Percentiles rank a stretch among this genome's conserved stretches.
phyloP scores from a whole-genome alignment of 1,140 invertebrate species.

The Drosophila mauritiana region DNA sequence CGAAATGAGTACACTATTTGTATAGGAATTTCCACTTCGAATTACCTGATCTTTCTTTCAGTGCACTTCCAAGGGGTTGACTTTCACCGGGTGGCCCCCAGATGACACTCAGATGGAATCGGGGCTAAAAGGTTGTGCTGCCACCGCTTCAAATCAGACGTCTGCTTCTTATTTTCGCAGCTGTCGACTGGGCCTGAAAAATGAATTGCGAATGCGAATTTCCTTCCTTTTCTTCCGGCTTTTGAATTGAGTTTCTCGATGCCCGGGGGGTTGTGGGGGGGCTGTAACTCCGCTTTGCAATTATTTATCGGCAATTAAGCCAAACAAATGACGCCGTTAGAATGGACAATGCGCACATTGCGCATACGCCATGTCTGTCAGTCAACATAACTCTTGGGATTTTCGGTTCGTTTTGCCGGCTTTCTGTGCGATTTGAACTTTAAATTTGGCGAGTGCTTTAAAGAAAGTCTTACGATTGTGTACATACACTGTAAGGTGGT shows the following conservation, averaged over 20 bases:
- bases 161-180: constrained; percentile 56
- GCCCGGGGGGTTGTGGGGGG: neutral
- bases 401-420: neutral
- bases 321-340: constrained; percentile 73
- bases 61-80: constrained; percentile 45
- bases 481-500: no score
- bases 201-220: constrained; percentile 73
- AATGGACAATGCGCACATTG: constrained; percentile 52
- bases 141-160: constrained; percentile 49
- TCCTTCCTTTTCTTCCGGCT: constrained; percentile 26
- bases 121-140: constrained; percentile 61
- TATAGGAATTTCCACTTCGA: neutral
- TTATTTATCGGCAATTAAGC: constrained; percentile 78
- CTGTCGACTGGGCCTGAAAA: constrained; percentile 75
- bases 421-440: neutral
- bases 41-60: neutral
- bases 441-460: constrained; percentile 1
- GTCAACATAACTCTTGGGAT: constrained; percentile 14
- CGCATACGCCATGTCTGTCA: constrained; percentile 57
- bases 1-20: neutral
- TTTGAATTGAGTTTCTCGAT: constrained; percentile 15
- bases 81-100: constrained; percentile 12
- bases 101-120: constrained; percentile 37
- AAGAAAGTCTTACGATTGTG: neutral
- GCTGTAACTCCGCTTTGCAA: constrained; percentile 36